Evolutionary conservation across 2,113 vertebrate species (phyloP).

Genomic region (Onychorhynchus coronatus): DNA sequence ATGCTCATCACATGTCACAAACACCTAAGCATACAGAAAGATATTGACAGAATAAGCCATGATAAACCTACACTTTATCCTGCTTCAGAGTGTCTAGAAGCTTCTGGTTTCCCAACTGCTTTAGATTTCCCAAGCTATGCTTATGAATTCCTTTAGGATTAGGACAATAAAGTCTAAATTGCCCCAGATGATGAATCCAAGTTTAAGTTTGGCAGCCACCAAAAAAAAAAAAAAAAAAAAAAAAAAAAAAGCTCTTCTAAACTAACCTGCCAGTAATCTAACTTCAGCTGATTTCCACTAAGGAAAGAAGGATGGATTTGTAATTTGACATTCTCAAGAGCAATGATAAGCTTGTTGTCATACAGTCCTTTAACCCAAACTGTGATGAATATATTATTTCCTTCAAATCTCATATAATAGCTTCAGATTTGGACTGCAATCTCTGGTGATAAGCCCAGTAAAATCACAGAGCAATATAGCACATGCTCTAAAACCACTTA

Average conservation of each 20-base stretch:
- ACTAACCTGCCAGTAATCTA: not conserved
- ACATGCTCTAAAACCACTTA: not conserved
- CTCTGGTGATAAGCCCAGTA: not conserved
- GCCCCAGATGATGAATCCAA: not conserved
- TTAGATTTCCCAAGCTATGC: not conserved
- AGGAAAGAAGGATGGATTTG: not conserved
- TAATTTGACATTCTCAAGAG: not conserved
- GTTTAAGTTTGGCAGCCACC: not conserved
- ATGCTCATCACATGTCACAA: not conserved
- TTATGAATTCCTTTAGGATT: not conserved
- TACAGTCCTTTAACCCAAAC: not conserved
- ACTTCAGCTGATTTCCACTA: not conserved
- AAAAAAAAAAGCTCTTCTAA: not conserved
- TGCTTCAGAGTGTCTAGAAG: not conserved
- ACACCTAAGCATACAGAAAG: not conserved
- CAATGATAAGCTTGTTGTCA: not conserved
- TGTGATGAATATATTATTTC: not conserved
- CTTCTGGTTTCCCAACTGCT: too few relatives aligned
- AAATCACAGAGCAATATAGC: not conserved
- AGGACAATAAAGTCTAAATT: not conserved
- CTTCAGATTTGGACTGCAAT: not conserved
- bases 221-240: not conserved
- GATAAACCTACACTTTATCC: not conserved
- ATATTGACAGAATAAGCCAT: not conserved
- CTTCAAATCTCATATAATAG: not conserved